These are phyloP conservation scores for Delichon dasypus DNA, from an alignment of 2,797 vertebrate genomes.

Conservation along the genomic window DNA sequence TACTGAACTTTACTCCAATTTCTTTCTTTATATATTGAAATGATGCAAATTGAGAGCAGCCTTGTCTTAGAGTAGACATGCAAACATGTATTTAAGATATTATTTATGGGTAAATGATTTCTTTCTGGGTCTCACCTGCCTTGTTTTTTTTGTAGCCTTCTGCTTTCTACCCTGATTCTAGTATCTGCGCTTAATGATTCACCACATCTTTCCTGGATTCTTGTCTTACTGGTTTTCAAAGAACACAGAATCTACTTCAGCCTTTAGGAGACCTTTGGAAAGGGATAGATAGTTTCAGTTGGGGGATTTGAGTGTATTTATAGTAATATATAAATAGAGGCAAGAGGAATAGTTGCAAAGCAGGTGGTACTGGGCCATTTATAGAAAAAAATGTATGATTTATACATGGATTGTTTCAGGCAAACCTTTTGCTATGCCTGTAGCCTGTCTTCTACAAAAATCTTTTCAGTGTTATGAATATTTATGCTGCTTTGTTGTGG, in stretches of 20 bases:
- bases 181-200: not conserved
- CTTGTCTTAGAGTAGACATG: not conserved
- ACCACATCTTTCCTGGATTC: not conserved
- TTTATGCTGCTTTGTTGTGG: constrained; percentile 10
- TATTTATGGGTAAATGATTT: not conserved
- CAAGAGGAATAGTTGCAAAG: not conserved
- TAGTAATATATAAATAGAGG: not conserved
- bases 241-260: not conserved
- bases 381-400: not conserved
- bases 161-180: not conserved
- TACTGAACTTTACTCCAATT: not conserved
- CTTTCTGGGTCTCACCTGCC: not conserved
- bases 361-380: not conserved
- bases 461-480: not conserved
- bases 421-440: constrained; percentile 6
- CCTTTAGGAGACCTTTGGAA: not conserved
- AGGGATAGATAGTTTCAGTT: not conserved
- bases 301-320: not conserved
- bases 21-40: not conserved
- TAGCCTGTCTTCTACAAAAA: not conserved
- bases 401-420: not conserved
- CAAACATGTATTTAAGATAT: accelerated
- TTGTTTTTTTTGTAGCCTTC: not conserved
- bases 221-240: not conserved
- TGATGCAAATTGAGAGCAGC: not conserved